Evolutionary conservation across 2,888 invertebrate species (phyloP).

Genomic region (Ametastegia equiseti): DNA sequence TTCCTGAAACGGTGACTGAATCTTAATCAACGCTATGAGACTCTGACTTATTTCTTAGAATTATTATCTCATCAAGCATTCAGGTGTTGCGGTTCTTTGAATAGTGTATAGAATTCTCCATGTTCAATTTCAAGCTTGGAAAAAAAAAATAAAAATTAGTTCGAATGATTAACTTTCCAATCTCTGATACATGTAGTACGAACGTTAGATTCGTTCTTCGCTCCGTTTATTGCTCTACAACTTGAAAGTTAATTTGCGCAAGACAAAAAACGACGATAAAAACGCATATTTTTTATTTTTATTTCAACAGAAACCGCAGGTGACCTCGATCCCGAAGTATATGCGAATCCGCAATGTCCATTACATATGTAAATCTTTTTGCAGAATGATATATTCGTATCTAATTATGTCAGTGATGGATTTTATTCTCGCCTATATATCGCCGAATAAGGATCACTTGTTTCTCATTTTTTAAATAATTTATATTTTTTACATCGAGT

Average conservation of each 20-base stretch:
- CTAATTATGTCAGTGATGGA: not conserved
- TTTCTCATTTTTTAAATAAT: no score
- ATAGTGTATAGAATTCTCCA: not conserved
- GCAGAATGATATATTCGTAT: not conserved
- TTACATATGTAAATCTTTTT: not conserved
- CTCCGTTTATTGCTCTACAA: not conserved
- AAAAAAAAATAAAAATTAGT: not conserved
- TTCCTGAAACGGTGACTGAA: conserved; percentile 39
- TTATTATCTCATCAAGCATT: conserved; percentile 28
- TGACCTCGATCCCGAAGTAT: not conserved
- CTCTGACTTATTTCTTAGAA: not conserved
- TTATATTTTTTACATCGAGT: no score
- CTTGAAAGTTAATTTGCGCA: not conserved
- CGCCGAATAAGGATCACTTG: no score
- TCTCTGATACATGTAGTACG: not conserved
- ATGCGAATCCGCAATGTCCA: not conserved
- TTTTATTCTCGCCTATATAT: not conserved
- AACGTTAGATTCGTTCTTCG: not conserved
- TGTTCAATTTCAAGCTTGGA: not conserved
- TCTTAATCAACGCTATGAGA: not conserved
- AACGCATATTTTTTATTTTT: not conserved
- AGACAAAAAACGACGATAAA: not conserved
- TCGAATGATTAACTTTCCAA: not conserved
- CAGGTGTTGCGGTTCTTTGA: conserved; percentile 5
- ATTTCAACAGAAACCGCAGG: not conserved